Evolutionary conservation across 35 echinoderm and acorn worm species (phyloP).

Genomic region (Nesometra sesokonis): DNA sequence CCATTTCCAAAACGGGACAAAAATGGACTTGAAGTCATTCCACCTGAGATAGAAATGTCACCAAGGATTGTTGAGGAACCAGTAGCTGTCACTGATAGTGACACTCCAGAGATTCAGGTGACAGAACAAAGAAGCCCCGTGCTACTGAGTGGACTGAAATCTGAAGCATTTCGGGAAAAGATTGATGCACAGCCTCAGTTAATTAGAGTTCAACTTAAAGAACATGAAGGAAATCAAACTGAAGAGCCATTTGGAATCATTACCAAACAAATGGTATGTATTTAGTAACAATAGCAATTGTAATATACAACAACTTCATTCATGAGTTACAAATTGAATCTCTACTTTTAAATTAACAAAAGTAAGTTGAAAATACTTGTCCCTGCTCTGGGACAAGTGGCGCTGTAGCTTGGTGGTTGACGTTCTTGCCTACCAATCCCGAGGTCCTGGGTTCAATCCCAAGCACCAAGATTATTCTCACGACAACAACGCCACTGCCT

Average conservation of each 20-base stretch:
- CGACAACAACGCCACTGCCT: no score
- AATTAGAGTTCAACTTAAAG: conserved; percentile 49
- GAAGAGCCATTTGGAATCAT: conserved; percentile 64
- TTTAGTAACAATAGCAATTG: background rate
- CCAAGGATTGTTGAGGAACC: background rate
- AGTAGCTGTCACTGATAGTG: no score
- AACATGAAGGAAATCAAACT: conserved; percentile 69
- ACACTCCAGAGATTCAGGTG: background rate
- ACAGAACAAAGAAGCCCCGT: background rate
- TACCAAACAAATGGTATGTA: conserved; percentile 62
- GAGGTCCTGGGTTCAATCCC: no score
- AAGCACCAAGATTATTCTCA: no score
- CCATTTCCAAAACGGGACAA: conserved; percentile 66
- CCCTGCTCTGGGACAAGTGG: no score
- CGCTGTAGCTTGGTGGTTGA: no score
- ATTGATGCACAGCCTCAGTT: conserved; percentile 7
- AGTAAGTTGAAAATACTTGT: no score
- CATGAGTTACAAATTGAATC: no score
- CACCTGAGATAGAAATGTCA: background rate
- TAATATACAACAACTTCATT: no score
- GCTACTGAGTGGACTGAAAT: no score
- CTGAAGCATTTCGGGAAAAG: conserved; percentile 3
- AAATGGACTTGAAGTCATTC: conserved; percentile 49
- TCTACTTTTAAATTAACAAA: no score
- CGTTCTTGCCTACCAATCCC: no score